Evolutionary conservation across 2,113 vertebrate genomes (phyloP).

Genomic region (Progne subis): DNA sequence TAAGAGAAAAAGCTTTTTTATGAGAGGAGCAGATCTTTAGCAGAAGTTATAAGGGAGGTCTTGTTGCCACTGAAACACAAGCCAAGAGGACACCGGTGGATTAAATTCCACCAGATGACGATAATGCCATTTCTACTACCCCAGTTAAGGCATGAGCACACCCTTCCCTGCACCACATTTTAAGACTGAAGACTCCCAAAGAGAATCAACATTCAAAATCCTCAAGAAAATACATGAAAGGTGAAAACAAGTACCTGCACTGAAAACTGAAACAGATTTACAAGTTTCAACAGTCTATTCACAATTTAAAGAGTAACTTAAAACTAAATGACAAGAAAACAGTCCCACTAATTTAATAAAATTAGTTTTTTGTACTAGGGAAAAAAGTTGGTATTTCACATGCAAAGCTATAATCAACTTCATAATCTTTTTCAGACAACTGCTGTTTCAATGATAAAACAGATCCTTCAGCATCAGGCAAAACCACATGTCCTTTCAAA

Average conservation of each 20-base stretch:
- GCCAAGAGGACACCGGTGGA: not conserved
- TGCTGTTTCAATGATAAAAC: not conserved
- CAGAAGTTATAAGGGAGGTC: not conserved
- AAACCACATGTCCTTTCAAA: not conserved
- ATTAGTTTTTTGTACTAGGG: too few species aligned
- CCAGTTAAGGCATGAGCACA: not conserved
- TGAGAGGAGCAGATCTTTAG: not conserved
- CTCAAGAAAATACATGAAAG: not conserved
- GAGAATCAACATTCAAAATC: rapidly evolving
- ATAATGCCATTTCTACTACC: not conserved
- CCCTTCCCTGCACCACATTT: not conserved
- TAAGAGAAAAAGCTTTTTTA: not conserved
- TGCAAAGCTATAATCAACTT: not conserved
- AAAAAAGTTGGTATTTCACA: not conserved
- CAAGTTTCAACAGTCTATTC: not conserved
- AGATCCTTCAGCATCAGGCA: not conserved
- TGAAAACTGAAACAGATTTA: not conserved
- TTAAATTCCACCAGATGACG: not conserved
- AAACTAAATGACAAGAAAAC: not conserved
- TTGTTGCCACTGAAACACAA: not conserved
- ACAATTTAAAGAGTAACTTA: not conserved
- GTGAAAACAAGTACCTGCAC: not conserved
- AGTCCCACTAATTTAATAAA: not conserved
- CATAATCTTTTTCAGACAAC: not conserved
- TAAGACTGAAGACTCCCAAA: not conserved